phyloP scores from a whole-genome alignment of 2,797 vertebrate species.

The Platalea minor region DNA sequence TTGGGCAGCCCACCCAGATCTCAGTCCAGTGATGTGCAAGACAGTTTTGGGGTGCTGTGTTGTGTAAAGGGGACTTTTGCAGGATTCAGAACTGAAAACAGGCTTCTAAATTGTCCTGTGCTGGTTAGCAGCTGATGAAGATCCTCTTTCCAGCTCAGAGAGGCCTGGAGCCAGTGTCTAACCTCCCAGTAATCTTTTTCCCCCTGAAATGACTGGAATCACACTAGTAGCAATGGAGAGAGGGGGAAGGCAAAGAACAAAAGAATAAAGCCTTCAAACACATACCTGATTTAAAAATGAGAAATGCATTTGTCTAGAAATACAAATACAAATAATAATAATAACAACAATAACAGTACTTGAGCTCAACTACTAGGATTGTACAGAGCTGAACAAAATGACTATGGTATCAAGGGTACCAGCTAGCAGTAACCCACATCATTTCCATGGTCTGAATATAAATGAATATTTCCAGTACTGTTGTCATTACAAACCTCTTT shows the following conservation, averaged over 20 bases:
- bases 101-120: neutral
- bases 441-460: constrained; percentile 5
- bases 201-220: neutral
- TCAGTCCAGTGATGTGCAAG: neutral
- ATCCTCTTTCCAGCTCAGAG: neutral
- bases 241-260: neutral
- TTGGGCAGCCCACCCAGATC: neutral
- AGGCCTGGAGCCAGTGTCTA: neutral
- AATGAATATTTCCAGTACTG: neutral
- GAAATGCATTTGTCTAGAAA: neutral
- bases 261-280: neutral
- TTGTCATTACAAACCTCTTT: constrained; percentile 9
- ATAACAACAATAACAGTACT: neutral
- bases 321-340: neutral
- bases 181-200: neutral
- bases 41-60: neutral
- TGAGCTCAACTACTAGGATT: neutral
- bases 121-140: neutral
- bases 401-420: neutral
- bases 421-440: neutral
- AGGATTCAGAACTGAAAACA: neutral
- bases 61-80: neutral
- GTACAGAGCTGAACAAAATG: neutral
- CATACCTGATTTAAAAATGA: neutral
- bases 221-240: neutral